Percentiles rank a stretch among this genome's conserved stretches.
phyloP scores from a whole-genome alignment of 2,797 vertebrate genomes.

The Buceros bicornis region DNA sequence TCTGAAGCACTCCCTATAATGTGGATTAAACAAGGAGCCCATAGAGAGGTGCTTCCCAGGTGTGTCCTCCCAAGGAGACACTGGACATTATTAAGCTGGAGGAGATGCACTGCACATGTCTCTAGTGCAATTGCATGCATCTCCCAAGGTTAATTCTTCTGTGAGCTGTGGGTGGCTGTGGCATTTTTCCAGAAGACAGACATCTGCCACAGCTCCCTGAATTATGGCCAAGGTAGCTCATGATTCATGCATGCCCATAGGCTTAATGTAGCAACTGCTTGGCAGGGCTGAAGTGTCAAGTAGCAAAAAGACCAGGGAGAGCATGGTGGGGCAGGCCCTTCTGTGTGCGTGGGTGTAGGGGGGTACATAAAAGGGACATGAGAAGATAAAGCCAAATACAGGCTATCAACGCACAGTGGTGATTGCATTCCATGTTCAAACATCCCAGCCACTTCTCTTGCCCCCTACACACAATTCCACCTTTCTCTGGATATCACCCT shows the following conservation, averaged over 20 bases:
- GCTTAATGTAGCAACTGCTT: not conserved
- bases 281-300: not conserved
- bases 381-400: not conserved
- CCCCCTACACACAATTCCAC: not conserved
- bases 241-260: slow-evolving; percentile 30
- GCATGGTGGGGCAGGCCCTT: not conserved
- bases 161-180: slow-evolving; percentile 14
- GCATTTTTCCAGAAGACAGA: slow-evolving; percentile 43
- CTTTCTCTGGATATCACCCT: not conserved
- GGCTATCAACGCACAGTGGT: not conserved
- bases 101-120: not conserved
- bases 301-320: not conserved
- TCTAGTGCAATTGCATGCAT: not conserved
- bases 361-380: not conserved
- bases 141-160: slow-evolving; percentile 42
- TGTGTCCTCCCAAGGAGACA: not conserved
- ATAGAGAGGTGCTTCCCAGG: not conserved
- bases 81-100: not conserved
- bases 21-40: not conserved
- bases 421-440: not conserved
- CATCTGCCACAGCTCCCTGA: slow-evolving; percentile 45
- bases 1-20: not conserved
- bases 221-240: slow-evolving; percentile 41
- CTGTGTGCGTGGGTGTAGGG: not conserved
- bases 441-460: not conserved